Evolutionary conservation across 2,113 vertebrate genomes (phyloP), one percentile per base, ranked within the genome.

Genomic region (Petrocephalus zakoni): DNA sequence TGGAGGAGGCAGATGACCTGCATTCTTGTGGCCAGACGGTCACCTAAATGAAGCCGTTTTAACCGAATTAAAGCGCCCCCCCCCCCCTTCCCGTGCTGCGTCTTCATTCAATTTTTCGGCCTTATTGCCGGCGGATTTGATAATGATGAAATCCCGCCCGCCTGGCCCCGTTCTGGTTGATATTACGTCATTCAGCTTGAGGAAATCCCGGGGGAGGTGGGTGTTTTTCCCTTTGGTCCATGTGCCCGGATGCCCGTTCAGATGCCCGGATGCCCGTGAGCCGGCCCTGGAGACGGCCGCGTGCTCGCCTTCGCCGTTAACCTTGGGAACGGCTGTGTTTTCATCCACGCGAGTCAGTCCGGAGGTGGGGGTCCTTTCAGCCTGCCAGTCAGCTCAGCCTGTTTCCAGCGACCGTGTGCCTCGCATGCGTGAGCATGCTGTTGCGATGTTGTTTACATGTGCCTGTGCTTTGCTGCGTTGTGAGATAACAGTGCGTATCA

Each of bases 21-120:
- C 92, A 94, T 94, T 93, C 93, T 94, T 91, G 94, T 93, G 93
- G 95, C 93, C 94, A 92, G 94, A 95, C 94, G 93, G 95, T 94
- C 90, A 91, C 91, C 92, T 91, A 92, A 95, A 95, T 95, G 94
- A 94, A 88, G 88, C 92, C 93, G 93, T 94, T 94, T 94, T 92
- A 94, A 93, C 91, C 89, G 2, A 56, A 95, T 96, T 95, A 95
- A 92, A 88, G 92, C 92, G 91, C 93, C 94, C 94, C 94, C 87
- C 89, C 52, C 86, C 22, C 17, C 10, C 34, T 10, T 19, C 86
- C 37, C 42, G 42, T 42, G 34, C 37, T 64, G 58, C 46, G 11
- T 61, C 22, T 61, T 42, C 85, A 61, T 42, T 85, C 55, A 15
- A 49, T 55, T 85, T 49, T 17, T 51, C 15, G n/a, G 22, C 84